Evolutionary conservation across 2,113 vertebrate species (phyloP), one percentile per base, ranked within the genome.

Genomic region (Rhinopomastus cyanomelas): DNA sequence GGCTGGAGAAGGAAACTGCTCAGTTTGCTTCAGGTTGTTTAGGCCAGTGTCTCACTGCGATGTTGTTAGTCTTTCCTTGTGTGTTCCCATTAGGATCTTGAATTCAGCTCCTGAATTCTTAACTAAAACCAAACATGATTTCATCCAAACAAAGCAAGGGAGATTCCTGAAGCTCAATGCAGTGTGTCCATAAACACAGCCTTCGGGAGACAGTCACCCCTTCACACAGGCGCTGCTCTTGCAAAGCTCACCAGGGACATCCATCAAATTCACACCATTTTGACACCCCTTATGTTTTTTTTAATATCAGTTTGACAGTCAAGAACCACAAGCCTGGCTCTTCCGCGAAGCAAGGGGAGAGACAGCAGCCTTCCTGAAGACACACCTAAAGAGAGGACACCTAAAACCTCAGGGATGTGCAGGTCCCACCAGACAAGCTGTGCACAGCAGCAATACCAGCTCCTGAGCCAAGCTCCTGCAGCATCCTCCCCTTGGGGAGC

Each of bases 71-170:
- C 85, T 57, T 85, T 83, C 94, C 91, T 32, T 30, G 56, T 36
- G 68, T 85, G 8, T 82, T 80, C 72, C 75, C 3, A 3, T 36
- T 60, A 29, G 57, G 57, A 89, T 89, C 76, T 65, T 23, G 57
- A 92, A 77, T 83, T 68, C 65, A 27, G 56, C 76, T 85, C 87
- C 93, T 81, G 87, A 92, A 87, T 91, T 68, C 91, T 80, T 85
- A 82, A 83, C 88, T 81, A 73, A 95, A 85, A 34, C 85, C 82
- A 93, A 95, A 80, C 46, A 93, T 4, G 21, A 68, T n/a, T 75
- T 81, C 89, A 89, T 92, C 89, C 89, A 95, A 89, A 92, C 85
- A 88, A 94, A 94, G 93, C 95, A 92, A 65, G 73, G 87, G 87
- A 89, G 92, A 96, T 94, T 88, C 91, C 91, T 93, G 84, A 4